Evolutionary conservation across 2,888 invertebrate species (phyloP).

Genomic region (Lithosia quadra): DNA sequence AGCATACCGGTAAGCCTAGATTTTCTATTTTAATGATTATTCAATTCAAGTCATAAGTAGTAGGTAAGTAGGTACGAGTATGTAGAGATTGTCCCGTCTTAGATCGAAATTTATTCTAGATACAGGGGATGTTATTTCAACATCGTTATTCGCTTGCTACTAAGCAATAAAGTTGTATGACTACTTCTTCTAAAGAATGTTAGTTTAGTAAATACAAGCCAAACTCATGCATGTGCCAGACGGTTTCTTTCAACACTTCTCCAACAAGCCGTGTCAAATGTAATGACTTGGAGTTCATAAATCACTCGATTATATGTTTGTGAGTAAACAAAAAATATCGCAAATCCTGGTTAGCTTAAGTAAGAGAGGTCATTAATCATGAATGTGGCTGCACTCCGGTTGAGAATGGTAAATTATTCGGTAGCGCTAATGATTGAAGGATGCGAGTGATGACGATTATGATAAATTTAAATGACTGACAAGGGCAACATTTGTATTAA

Average conservation of each 20-base stretch:
- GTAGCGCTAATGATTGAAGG: slow-evolving; percentile 47
- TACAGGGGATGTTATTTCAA: background rate
- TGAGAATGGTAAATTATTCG: slow-evolving; percentile 49
- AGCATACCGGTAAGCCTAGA: background rate
- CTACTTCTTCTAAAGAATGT: slow-evolving; percentile 35
- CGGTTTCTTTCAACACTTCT: slow-evolving; percentile 75
- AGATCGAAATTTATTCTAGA: background rate
- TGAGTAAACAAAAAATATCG: slow-evolving; percentile 65
- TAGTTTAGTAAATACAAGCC: slow-evolving; percentile 52
- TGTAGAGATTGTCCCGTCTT: background rate
- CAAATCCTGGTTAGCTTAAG: slow-evolving; percentile 62
- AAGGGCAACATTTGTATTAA: background rate
- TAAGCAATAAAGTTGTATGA: background rate
- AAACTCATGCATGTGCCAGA: slow-evolving; percentile 66
- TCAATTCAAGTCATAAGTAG: background rate
- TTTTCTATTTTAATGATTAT: background rate
- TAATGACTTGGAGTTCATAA: slow-evolving; percentile 78
- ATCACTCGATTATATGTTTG: slow-evolving; percentile 80
- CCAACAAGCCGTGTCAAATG: slow-evolving; percentile 77
- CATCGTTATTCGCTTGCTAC: background rate
- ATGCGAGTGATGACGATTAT: slow-evolving; percentile 23
- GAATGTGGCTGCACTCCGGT: slow-evolving; percentile 58
- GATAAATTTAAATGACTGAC: slow-evolving; percentile 6
- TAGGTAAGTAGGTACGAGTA: background rate
- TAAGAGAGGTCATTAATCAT: slow-evolving; percentile 69